Conservation (phyloP, 2,113 vertebrate species). For the Phaethornis superciliosus region DNA sequence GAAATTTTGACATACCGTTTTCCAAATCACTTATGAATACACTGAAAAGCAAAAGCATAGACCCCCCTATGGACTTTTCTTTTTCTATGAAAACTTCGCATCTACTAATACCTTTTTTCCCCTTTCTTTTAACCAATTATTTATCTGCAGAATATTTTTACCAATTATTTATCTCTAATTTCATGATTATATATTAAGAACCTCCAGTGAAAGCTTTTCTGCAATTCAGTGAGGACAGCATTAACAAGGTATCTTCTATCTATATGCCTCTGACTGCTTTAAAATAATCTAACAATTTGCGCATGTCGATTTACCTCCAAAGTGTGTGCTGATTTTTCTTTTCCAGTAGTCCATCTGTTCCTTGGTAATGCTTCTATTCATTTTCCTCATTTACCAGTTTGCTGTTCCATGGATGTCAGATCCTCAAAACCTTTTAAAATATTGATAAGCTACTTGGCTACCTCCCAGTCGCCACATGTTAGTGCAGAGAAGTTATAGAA, state of each 20-base stretch:
- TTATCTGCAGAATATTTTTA: neutral
- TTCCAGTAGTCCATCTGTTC: neutral
- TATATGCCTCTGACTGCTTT: neutral
- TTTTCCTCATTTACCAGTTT: neutral
- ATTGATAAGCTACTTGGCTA: neutral
- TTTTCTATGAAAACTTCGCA: neutral
- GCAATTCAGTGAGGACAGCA: neutral
- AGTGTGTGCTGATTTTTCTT: neutral
- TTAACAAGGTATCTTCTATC: neutral
- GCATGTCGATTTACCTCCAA: neutral
- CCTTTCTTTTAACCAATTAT: neutral
- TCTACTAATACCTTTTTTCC: fast-evolving
- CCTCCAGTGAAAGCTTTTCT: neutral
- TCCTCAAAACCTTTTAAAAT: neutral
- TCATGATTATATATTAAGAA: neutral
- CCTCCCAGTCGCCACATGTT: neutral
- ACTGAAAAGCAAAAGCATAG: neutral
- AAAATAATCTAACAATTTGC: neutral
- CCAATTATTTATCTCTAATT: neutral
- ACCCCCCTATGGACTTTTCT: neutral
- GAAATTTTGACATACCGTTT: neutral
- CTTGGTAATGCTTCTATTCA: neutral
- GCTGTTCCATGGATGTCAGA: neutral
- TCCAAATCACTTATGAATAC: neutral
- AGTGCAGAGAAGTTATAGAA: neutral